Evolutionary conservation across 2,113 vertebrate genomes (phyloP).

Genomic region (Malaclemys terrapin): DNA sequence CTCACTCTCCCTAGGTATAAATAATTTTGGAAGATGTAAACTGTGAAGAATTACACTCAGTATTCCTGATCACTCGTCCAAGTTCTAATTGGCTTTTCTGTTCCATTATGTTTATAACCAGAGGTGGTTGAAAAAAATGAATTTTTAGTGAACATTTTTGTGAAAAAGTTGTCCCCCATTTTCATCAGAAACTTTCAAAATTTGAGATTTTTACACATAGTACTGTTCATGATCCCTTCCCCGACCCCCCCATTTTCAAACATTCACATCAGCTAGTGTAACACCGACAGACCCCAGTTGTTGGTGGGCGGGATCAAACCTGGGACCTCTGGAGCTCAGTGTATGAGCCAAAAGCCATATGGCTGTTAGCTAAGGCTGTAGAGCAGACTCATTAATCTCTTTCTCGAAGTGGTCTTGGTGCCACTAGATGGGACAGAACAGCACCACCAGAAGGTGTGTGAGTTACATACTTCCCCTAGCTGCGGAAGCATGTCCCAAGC

Average conservation of each 20-base stretch:
- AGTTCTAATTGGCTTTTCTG: background rate
- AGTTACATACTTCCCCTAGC: too few species aligned
- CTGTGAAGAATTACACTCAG: background rate
- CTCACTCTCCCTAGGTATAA: accelerated
- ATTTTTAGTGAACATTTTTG: background rate
- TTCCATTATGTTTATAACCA: background rate
- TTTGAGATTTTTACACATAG: too few species aligned
- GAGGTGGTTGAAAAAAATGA: background rate
- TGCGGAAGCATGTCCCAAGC: too few species aligned
- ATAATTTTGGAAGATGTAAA: background rate
- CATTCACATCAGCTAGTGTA: background rate
- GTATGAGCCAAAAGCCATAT: too few species aligned
- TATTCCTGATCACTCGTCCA: background rate
- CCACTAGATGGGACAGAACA: too few species aligned
- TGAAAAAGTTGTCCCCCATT: background rate
- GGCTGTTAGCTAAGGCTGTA: too few species aligned
- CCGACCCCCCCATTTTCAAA: background rate
- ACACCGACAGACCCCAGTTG: too few species aligned
- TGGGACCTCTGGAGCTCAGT: too few species aligned
- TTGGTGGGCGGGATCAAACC: too few species aligned
- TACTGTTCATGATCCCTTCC: background rate
- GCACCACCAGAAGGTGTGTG: too few species aligned
- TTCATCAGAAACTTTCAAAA: background rate
- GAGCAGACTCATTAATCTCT: too few species aligned
- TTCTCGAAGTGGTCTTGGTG: too few species aligned